Evolutionary conservation across 2,113 vertebrate species (phyloP).

Genomic region (Rhizomys pruinosus): DNA sequence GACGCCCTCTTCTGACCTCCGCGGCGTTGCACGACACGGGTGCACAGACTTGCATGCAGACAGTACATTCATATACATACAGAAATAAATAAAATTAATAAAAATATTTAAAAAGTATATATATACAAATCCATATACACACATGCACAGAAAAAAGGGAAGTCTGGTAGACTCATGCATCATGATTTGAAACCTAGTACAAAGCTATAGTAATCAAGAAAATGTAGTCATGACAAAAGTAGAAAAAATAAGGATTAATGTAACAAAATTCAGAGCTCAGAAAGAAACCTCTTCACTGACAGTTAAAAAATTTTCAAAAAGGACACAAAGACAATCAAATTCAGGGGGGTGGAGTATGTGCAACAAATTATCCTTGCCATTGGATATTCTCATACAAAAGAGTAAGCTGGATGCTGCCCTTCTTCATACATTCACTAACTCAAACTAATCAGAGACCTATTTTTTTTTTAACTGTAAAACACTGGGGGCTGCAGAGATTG

Average conservation of each 20-base stretch:
- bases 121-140: not conserved
- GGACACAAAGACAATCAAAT: constrained; percentile 7
- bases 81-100: no score
- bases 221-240: not conserved
- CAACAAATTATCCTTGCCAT: not conserved
- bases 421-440: not conserved
- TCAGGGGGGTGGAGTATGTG: not conserved
- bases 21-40: no score
- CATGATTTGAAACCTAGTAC: constrained; percentile 39
- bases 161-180: not conserved
- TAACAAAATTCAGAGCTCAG: constrained; percentile 26
- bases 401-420: not conserved
- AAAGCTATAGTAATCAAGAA: constrained; percentile 17
- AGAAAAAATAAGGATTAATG: not conserved
- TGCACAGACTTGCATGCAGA: no score
- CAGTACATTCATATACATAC: no score
- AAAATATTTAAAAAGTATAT: no score
- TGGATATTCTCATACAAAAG: constrained; percentile 20
- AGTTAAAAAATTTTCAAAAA: constrained; percentile 33
- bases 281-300: not conserved
- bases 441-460: constrained; percentile 17
- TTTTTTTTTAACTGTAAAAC: no score
- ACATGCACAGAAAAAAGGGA: not conserved
- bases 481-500: no score
- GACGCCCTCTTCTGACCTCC: no score